Evolutionary conservation across 2,888 invertebrate genomes (phyloP).

Genomic region (Bruchidius siliquastri): DNA sequence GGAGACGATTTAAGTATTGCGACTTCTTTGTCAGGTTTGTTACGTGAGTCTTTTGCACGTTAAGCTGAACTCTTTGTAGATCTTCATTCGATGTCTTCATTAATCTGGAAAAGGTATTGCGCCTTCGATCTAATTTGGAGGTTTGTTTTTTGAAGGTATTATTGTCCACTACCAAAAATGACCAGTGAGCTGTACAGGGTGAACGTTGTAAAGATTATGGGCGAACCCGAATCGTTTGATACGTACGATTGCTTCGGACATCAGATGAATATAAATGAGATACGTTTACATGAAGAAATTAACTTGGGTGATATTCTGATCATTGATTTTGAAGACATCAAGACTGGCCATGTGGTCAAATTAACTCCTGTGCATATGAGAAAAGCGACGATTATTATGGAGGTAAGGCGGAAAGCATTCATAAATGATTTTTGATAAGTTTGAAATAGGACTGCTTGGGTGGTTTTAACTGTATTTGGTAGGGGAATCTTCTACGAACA

Average conservation of each 20-base stretch:
- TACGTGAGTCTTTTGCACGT: no score
- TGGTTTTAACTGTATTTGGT: no score
- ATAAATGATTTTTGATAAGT: no score
- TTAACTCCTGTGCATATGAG: slow-evolving; percentile 46
- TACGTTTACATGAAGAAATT: slow-evolving; percentile 47
- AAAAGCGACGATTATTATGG: slow-evolving; percentile 44
- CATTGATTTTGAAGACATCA: slow-evolving; percentile 43
- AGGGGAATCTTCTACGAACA: no score
- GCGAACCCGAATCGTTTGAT: slow-evolving; percentile 30
- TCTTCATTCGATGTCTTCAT: no score
- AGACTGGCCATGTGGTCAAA: slow-evolving; percentile 44
- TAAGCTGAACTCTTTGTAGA: no score
- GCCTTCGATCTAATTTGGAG: neutral
- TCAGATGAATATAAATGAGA: slow-evolving; percentile 47
- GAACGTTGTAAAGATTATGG: slow-evolving; percentile 43
- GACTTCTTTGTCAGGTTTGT: no score
- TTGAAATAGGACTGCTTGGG: no score
- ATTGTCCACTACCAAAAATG: slow-evolving; percentile 47
- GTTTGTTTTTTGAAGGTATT: slow-evolving; percentile 39
- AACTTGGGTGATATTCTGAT: slow-evolving; percentile 48
- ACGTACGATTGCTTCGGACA: slow-evolving; percentile 41
- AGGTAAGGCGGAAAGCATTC: slow-evolving; percentile 33
- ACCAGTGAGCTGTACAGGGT: slow-evolving; percentile 48
- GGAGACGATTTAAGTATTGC: no score
- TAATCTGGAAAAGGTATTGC: no score